A percentile compares a stretch with the other conserved stretches of the same genome.
Evolutionary conservation across 2,113 vertebrate genomes (phyloP).

Genomic region (Plectropomus leopardus): DNA sequence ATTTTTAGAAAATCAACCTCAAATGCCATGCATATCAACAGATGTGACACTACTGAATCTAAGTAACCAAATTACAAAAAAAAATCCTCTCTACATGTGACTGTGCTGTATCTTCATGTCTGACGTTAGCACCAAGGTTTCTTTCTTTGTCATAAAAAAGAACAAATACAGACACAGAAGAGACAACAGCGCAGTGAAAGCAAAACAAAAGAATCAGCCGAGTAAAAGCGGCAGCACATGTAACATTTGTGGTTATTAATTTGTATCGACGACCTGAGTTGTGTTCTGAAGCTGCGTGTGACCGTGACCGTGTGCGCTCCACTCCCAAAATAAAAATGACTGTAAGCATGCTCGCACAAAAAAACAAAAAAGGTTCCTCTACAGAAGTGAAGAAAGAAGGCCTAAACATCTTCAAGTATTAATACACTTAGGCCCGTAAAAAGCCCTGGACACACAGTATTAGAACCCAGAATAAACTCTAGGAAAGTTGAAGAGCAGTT

Average conservation of each 20-base stretch:
- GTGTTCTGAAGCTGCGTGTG: conserved; percentile 64
- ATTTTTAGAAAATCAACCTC: conserved; percentile 36
- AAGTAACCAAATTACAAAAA: conserved; percentile 35
- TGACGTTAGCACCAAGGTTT: conserved; percentile 83
- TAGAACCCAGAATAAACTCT: conserved; percentile 79
- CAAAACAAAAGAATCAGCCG: not conserved
- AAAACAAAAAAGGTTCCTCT: conserved; percentile 56
- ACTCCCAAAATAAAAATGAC: conserved; percentile 51
- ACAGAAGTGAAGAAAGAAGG: conserved; percentile 77
- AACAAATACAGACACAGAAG: conserved; percentile 47
- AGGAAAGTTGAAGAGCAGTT: conserved; percentile 79
- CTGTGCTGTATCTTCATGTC: conserved; percentile 58
- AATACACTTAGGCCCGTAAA: conserved; percentile 77
- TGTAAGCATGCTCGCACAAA: conserved; percentile 67
- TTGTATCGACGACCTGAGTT: conserved; percentile 78
- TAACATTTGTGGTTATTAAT: conserved; percentile 26
- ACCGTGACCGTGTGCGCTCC: conserved; percentile 59
- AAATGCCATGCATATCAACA: conserved; percentile 50
- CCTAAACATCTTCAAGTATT: conserved; percentile 83
- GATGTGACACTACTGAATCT: conserved; percentile 3
- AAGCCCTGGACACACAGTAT: conserved; percentile 81
- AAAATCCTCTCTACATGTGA: conserved; percentile 25
- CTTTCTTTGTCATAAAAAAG: conserved; percentile 46
- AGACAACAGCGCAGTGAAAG: conserved; percentile 40
- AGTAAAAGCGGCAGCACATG: conserved; percentile 42